Evolutionary conservation across 2,888 invertebrate genomes (phyloP), one percentile per base, ranked within the genome.

Genomic region (Zonitis immaculata): DNA sequence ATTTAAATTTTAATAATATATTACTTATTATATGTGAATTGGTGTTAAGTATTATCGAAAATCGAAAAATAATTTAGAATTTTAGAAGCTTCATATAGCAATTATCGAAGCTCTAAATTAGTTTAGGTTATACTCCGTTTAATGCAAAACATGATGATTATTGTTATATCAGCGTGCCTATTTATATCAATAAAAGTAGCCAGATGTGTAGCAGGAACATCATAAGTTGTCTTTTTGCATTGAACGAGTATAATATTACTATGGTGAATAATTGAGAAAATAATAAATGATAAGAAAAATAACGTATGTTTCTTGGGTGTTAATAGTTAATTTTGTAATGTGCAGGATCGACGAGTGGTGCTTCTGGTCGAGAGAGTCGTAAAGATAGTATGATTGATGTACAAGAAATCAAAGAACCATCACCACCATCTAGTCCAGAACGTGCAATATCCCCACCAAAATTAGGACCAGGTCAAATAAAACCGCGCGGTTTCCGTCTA

Each of bases 381-480:
- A 84, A 83, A 71, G 80, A 79, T 64, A 83, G 83, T 69, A 78
- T 82, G 49, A 76, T 80, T 71, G 82, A 82, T 66, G 75, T 82
- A 60, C 71, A 77, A 35, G 80, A 81, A 61, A 69, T 73, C 9
- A 81, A 78, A 54, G 79, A 78, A 51, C 46, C 30, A 12, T 22
- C 22, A 70, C 82, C 81, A 54, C 82, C 83, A 54, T 83, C 83
- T 25, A 76, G 76, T 58, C 80, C 80, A 39, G 81, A 79, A 60
- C 73, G 75, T 28, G 76, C 75, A n/a, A n/a, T n/a, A 64, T 77
- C 77, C 32, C 81, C 79, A 72, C 84, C 79, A 8, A 69, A 66
- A 47, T 78, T 91, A 59, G 91, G 91, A 28, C 89, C 90, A 3
- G 90, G 89, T 16, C 91, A 91, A 76, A 82, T 91, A 72, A 86